phyloP scores from a whole-genome alignment of 2,113 vertebrate species.

The Gulo gulo region DNA sequence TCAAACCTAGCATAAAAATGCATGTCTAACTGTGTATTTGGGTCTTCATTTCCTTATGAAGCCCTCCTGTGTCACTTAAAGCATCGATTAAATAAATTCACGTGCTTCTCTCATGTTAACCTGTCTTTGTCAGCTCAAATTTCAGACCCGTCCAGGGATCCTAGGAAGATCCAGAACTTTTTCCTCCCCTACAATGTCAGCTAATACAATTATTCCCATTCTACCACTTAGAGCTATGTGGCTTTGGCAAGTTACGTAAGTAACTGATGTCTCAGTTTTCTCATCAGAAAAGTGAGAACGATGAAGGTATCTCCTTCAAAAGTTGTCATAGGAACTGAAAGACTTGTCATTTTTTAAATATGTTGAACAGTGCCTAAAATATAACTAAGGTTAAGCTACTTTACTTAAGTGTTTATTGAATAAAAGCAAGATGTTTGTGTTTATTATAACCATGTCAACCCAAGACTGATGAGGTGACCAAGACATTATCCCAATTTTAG shows the following conservation, averaged over 20 bases:
- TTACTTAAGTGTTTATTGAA: neutral
- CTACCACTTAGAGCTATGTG: neutral
- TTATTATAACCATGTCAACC: neutral
- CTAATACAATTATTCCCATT: neutral
- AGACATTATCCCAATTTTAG: neutral
- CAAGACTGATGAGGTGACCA: neutral
- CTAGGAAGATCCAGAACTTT: neutral
- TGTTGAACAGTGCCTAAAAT: neutral
- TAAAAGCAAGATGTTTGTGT: neutral
- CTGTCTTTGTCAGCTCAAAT: neutral
- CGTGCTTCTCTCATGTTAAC: neutral
- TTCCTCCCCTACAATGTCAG: neutral
- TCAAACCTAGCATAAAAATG: neutral
- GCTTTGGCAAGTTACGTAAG: neutral
- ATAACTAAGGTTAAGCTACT: neutral
- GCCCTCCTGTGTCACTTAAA: neutral
- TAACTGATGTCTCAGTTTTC: neutral
- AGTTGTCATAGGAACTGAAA: neutral
- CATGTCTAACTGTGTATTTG: neutral
- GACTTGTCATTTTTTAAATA: neutral
- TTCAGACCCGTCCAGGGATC: neutral
- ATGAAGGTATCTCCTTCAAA: neutral
- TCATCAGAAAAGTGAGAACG: constrained; percentile 3
- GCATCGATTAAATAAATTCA: neutral
- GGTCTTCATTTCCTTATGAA: neutral